phyloP scores from a whole-genome alignment of 2,888 invertebrate genomes.

The Volucella zonaria region DNA sequence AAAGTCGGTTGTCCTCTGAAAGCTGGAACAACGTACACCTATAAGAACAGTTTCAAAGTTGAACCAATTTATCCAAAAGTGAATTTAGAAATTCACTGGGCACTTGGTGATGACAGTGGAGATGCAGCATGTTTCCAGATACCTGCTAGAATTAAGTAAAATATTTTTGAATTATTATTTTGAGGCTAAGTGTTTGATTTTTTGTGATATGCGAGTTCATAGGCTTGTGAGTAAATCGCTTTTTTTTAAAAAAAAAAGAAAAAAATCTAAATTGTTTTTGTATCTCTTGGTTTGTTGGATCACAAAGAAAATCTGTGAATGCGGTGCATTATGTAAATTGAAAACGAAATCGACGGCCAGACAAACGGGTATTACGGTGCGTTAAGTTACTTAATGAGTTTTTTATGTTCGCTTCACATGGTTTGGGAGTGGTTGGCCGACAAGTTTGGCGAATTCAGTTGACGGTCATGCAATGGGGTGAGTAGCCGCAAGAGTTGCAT shows the following conservation, averaged over 20 bases:
- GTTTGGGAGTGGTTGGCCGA: neutral
- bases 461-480: neutral
- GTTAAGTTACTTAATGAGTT: neutral
- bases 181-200: neutral
- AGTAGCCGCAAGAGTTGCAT: too few relatives aligned
- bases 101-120: slow-evolving; percentile 83
- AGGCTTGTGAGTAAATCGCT: slow-evolving; percentile 30
- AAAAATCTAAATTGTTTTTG: slow-evolving; percentile 4
- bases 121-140: slow-evolving; percentile 87
- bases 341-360: neutral
- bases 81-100: slow-evolving; percentile 86
- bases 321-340: slow-evolving; percentile 47
- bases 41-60: slow-evolving; percentile 86
- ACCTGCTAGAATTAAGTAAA: slow-evolving; percentile 85
- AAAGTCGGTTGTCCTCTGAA: slow-evolving; percentile 87
- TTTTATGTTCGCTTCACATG: slow-evolving; percentile 1
- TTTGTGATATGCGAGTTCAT: slow-evolving; percentile 35
- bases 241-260: neutral
- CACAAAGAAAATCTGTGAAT: too few relatives aligned
- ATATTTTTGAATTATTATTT: neutral
- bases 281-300: neutral
- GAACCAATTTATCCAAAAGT: slow-evolving; percentile 84
- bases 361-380: slow-evolving; percentile 3
- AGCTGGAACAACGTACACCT: slow-evolving; percentile 87
- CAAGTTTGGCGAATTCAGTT: neutral